Evolutionary conservation across 1,140 invertebrate species (phyloP).

Genomic region (Aphelenchoides avenae): DNA sequence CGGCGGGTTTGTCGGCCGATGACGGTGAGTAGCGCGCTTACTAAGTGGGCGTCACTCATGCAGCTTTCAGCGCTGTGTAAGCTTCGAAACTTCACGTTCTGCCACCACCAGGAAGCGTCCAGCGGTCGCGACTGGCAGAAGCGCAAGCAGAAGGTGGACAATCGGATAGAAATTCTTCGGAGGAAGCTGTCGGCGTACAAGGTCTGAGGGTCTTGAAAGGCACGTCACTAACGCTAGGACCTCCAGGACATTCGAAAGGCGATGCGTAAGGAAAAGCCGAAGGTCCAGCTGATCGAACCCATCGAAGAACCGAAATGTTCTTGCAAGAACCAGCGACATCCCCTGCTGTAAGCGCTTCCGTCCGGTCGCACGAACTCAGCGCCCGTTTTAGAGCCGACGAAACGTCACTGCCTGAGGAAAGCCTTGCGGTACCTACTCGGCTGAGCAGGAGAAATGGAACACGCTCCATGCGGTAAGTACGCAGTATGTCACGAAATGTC

Average conservation of each 20-base stretch:
- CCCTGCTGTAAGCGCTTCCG: conserved; percentile 7
- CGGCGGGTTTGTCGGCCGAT: background rate
- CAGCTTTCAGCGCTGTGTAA: too few species aligned
- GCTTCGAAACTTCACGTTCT: too few species aligned
- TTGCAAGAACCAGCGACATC: conserved; percentile 6
- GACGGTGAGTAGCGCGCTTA: too few species aligned
- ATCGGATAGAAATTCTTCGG: background rate
- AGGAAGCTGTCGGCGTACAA: background rate
- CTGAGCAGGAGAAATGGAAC: too few species aligned
- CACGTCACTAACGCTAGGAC: background rate
- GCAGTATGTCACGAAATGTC: too few species aligned
- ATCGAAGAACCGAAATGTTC: too few species aligned
- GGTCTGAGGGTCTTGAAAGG: background rate
- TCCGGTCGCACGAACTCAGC: background rate
- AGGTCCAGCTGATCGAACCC: too few species aligned
- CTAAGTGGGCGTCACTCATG: too few species aligned
- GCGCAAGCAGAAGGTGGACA: background rate
- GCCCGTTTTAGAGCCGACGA: background rate
- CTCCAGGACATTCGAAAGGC: conserved; percentile 24
- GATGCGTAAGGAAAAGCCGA: conserved; percentile 8
- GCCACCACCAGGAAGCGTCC: background rate
- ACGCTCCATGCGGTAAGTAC: too few species aligned
- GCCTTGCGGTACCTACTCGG: too few species aligned
- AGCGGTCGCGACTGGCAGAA: conserved; percentile 10
- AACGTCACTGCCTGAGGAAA: conserved; percentile 17